Evolutionary conservation across 2,888 invertebrate species (phyloP), one percentile per base, ranked within the genome.

Genomic region (Drosophila rellima): DNA sequence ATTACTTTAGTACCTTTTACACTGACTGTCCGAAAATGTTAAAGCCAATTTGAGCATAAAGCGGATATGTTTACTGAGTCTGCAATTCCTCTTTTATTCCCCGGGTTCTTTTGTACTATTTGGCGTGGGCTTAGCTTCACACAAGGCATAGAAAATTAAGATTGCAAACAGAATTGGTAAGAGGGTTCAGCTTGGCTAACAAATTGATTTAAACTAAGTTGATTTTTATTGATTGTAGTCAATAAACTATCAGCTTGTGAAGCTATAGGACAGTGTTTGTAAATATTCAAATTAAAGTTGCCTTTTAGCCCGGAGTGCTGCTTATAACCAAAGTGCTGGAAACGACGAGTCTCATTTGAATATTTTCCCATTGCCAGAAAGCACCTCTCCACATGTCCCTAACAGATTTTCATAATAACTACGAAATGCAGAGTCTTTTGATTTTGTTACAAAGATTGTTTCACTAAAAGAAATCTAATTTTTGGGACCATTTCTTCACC

Each of bases 141-240:
- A 59, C 31, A 54, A 48, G 35, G 40, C 63, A 57, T 63, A 63
- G 40, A 50, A 74, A 68, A 77, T 76, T 59, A 73, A 70, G 76
- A 56, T 29, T 55, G 18, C 60, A 48, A 61, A 54, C 29, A 44
- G 63, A 60, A 68, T 57, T 64, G 52, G 52, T 54, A 42, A 47
- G 63, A 52, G 29, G 18, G 44, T 60, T 47, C 45, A 20, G 40
- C 42, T 64, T 50, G 45, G 33, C 60, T 23, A 55, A 55, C 64
- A 78, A 82, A 85, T 82, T 82, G 82, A 82, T 80, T 88, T 72
- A 82, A 70, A 66, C 56, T 71, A 77, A 88, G 74, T 88, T 88
- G 77, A 79, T 85, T 82, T 77, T 74, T 59, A 82, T 88, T 88
- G 82, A 88, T 88, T 82, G 51, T 18, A 56, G 48, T 79, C 65